These are phyloP conservation scores for Menidia menidia DNA, from an alignment of 2,797 vertebrate species.

Conservation along the genomic window DNA sequence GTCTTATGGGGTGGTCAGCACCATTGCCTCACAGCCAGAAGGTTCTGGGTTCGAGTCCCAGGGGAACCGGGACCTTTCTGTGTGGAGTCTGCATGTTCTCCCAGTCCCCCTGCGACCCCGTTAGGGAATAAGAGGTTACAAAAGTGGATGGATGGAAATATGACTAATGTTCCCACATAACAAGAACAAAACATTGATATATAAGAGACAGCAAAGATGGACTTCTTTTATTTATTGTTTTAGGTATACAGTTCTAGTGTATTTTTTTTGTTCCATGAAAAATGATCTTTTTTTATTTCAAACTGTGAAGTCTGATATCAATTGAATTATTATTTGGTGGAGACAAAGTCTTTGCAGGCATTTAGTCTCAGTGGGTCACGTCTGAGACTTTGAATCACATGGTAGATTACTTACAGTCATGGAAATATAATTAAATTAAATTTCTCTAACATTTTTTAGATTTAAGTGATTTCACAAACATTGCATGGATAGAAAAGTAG, in stretches of 20 bases:
- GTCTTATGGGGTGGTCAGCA: no score
- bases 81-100: no score
- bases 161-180: constrained; percentile 13
- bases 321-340: constrained; percentile 14
- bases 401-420: no score
- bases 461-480: constrained; percentile 27
- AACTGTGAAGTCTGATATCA: constrained; percentile 18
- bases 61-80: no score
- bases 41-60: no score
- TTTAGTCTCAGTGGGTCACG: constrained; percentile 12
- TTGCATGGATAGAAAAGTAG: constrained; percentile 45
- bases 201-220: not conserved
- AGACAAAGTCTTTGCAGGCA: constrained; percentile 10
- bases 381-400: not conserved
- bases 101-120: no score
- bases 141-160: no score
- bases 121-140: no score
- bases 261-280: constrained; percentile 26
- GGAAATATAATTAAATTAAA: not conserved
- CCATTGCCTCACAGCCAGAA: no score
- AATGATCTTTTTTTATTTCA: constrained; percentile 4
- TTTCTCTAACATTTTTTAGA: no score
- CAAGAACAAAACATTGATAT: constrained; percentile 10
- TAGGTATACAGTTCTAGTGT: constrained; percentile 21
- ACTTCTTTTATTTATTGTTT: constrained; percentile 35